Conservation (phyloP, 2,797 vertebrate species). For the Propithecus deckenii region DNA sequence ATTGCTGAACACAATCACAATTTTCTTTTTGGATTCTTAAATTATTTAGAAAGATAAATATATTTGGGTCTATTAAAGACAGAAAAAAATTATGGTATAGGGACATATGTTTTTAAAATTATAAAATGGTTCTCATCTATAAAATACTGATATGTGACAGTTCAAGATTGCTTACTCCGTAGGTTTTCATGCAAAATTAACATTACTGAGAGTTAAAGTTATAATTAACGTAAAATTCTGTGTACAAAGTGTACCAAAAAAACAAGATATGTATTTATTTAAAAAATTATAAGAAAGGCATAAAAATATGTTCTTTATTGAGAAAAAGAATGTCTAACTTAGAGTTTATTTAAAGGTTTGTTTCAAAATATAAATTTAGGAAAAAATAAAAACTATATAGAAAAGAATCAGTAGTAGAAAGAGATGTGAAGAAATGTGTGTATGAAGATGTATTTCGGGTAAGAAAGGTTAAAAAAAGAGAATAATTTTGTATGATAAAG, state of each 20-base stretch:
- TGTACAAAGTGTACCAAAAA: neutral
- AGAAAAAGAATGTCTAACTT: neutral
- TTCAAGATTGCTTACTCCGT: neutral
- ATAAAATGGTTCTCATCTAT: neutral
- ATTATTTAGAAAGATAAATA: neutral
- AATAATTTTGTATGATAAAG: neutral
- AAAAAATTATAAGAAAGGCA: neutral
- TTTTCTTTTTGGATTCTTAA: neutral
- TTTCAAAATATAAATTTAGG: neutral
- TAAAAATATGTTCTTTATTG: neutral
- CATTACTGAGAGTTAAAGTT: neutral
- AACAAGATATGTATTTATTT: neutral
- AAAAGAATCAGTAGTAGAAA: neutral
- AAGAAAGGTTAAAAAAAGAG: neutral
- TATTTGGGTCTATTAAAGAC: neutral
- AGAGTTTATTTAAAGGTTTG: neutral
- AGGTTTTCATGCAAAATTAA: neutral
- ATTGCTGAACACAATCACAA: neutral
- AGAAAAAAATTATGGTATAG: neutral
- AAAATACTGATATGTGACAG: neutral
- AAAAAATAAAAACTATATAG: neutral
- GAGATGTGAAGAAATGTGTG: neutral
- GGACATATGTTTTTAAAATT: neutral
- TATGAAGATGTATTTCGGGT: neutral
- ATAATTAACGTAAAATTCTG: neutral